Evolutionary conservation across 30 jellyfish, hydroid and myxozoan species (phyloP), one percentile per base, ranked within the genome.

Genomic region (Pelagia noctiluca): DNA sequence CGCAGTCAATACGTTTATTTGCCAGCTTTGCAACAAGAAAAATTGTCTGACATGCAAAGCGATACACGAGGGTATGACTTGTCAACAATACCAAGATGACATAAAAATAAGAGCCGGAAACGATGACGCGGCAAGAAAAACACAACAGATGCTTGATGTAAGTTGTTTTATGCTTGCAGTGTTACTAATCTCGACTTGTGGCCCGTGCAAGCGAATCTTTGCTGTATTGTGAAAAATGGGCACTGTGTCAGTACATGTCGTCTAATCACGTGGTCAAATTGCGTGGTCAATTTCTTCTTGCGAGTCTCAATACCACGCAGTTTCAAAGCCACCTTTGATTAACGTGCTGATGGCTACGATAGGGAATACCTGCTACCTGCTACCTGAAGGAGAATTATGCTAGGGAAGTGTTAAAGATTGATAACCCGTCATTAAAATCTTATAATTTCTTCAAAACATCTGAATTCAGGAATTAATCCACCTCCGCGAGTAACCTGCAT

Each of bases 21-120:
- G 98, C 36, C 89, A 32, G 31, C 70, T 85, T 36, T 91, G 98
- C 63, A 49, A 16, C 4, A 71, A 80, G 33, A 71, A 66, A 64
- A 91, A 91, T 70, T 91, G 98, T 54, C 64, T 91, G 34, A 91
- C 98, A 0, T 91, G 98, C 31, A 77, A 86, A 65, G 98, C 98
- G 12, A 85, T 84, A 26, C 98, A 91, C 50, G 85, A 66, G 16
- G 80, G 75, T 10, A 84, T 65, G 84, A 91, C 96, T 2, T 91
- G 98, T 80, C 61, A 91, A 50, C 91, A 91, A 48, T 91, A 91
- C 65, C 98, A 91, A 80, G 98, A 91, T 77, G 98, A 91, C 34
- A 60, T 91, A 67, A 85, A 77, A 34, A 73, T 75, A 47, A 70
- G 91, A 76, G 87, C 98, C 12, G 76, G 57, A 3, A 75, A 85